A percentile compares a stretch with the other conserved stretches of the same genome.
Evolutionary conservation across 2,113 vertebrate genomes (phyloP).

Genomic region (Paradisaea rubra): DNA sequence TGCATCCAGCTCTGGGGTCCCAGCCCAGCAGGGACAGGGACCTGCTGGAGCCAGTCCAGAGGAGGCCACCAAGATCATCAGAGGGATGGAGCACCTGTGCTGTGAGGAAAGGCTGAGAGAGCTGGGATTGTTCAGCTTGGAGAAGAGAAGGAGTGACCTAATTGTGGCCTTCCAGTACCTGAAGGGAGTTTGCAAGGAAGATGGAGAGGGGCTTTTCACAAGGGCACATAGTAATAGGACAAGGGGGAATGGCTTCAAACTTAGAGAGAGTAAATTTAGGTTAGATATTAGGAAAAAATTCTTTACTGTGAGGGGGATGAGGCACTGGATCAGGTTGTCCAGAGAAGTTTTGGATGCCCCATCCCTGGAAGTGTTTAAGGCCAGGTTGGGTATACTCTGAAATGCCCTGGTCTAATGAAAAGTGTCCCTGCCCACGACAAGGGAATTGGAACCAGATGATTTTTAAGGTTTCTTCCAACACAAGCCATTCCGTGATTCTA

Average conservation of each 20-base stretch:
- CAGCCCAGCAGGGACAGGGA: neutral
- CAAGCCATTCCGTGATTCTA: neutral
- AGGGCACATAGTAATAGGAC: neutral
- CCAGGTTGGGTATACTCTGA: neutral
- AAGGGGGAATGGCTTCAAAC: neutral
- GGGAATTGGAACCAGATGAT: neutral
- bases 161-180: neutral
- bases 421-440: no score
- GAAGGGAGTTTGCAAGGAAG: neutral
- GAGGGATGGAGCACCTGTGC: rapidly evolving
- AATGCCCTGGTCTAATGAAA: neutral
- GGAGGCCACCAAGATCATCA: neutral
- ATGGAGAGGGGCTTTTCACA: neutral
- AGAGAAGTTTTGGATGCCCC: neutral
- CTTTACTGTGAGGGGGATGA: neutral
- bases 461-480: neutral
- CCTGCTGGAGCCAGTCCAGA: rapidly evolving
- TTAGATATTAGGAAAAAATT: neutral
- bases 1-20: neutral
- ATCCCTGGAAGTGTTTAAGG: neutral
- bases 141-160: neutral
- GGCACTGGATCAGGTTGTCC: neutral
- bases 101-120: neutral
- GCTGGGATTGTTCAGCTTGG: neutral
- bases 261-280: neutral